These are phyloP conservation scores for Gnatocerus cornutus DNA, from an alignment of 2,888 invertebrate species.

Conservation along the genomic window DNA sequence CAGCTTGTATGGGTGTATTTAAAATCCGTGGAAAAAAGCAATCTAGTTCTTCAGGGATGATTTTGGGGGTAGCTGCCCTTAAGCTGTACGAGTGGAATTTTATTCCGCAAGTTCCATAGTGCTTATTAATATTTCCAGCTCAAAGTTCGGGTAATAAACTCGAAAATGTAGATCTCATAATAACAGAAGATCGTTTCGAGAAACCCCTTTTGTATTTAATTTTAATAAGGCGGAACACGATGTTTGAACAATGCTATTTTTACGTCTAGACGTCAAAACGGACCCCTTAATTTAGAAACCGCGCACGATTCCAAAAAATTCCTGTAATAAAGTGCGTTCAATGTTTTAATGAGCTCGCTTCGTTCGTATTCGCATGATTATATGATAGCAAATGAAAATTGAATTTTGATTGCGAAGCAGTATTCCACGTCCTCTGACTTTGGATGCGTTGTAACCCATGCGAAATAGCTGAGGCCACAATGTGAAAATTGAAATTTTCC, in stretches of 20 bases:
- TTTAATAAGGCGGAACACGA: constrained; percentile 27
- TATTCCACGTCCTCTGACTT: constrained; percentile 22
- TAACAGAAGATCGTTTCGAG: constrained; percentile 23
- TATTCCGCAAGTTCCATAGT: constrained; percentile 17
- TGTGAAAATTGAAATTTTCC: constrained; percentile 26
- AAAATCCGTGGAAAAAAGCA: constrained; percentile 6
- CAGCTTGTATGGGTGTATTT: constrained; percentile 36
- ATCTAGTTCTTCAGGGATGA: too few relatives aligned
- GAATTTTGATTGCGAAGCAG: constrained; percentile 28
- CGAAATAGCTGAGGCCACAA: constrained; percentile 8
- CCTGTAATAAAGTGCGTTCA: constrained; percentile 39
- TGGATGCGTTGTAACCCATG: constrained; percentile 17
- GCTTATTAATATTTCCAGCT: constrained; percentile 35
- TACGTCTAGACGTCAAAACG: constrained; percentile 32
- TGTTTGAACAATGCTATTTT: constrained; percentile 12
- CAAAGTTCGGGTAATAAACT: constrained; percentile 25
- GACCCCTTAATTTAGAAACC: constrained; percentile 33
- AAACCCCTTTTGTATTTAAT: constrained; percentile 31
- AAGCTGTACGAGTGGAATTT: too few relatives aligned
- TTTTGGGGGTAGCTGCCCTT: too few relatives aligned
- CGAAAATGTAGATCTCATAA: constrained; percentile 27
- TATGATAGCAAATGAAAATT: constrained; percentile 27
- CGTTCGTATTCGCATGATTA: constrained; percentile 26
- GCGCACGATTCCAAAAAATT: constrained; percentile 42
- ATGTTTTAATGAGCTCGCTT: constrained; percentile 39